These are phyloP conservation scores for Plestiodon gilberti DNA, from an alignment of 2,113 vertebrate species.

Conservation along the genomic window DNA sequence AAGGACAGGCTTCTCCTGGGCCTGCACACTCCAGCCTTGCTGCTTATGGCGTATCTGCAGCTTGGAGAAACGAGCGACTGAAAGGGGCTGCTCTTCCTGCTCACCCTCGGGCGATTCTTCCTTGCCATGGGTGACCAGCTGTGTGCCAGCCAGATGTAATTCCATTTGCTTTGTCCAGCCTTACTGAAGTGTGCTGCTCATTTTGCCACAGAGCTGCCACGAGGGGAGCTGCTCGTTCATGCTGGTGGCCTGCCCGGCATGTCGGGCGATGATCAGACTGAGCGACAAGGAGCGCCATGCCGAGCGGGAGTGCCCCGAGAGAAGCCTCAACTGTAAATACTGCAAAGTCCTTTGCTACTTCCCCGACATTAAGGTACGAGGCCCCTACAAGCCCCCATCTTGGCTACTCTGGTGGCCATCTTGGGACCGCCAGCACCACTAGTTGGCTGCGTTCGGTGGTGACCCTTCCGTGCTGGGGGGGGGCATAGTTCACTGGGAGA, in stretches of 20 bases:
- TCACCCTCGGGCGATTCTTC: neutral
- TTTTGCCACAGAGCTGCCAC: conserved; percentile 66
- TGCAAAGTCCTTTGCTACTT: conserved; percentile 77
- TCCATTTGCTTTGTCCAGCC: accelerated
- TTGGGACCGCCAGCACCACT: too few relatives aligned
- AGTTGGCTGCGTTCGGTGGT: too few relatives aligned
- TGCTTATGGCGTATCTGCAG: neutral
- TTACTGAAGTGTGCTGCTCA: neutral
- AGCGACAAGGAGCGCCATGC: conserved; percentile 76
- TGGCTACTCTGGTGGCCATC: accelerated
- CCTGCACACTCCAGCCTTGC: neutral
- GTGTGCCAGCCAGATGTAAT: neutral
- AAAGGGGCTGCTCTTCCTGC: neutral
- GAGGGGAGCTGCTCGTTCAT: conserved; percentile 77
- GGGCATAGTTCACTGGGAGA: too few relatives aligned
- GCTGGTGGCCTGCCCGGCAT: conserved; percentile 72
- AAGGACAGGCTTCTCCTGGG: too few relatives aligned
- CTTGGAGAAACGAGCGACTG: neutral
- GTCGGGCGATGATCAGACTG: conserved; percentile 67
- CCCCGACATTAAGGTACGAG: conserved; percentile 75
- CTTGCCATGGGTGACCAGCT: neutral
- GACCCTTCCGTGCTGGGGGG: too few relatives aligned
- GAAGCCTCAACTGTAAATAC: conserved; percentile 81
- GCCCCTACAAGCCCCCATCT: accelerated
- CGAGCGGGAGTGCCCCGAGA: conserved; percentile 78